Percentiles rank a stretch among this genome's conserved stretches.
Conservation (phyloP, 2,113 vertebrate genomes). For the Benitochromis conjunctus region DNA sequence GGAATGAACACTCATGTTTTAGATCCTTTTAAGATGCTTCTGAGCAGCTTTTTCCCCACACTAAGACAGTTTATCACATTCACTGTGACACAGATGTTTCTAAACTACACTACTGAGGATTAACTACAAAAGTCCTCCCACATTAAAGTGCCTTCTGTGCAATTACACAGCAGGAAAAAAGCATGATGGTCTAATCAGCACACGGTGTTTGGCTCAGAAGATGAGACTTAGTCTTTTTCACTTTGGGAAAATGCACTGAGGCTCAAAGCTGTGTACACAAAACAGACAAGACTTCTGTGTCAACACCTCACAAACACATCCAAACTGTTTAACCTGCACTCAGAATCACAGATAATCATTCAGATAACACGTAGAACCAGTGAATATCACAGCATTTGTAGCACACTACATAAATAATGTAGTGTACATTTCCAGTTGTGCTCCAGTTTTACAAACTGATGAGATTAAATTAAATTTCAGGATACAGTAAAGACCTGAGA, state of each 20-base stretch:
- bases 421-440: background rate
- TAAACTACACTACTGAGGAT: background rate
- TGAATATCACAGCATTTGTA: background rate
- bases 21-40: background rate
- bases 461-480: background rate
- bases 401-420: background rate
- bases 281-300: background rate
- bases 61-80: background rate
- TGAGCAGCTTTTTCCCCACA: background rate
- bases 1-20: background rate
- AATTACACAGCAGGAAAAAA: background rate
- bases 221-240: background rate
- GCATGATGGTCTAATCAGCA: background rate
- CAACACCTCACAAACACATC: background rate
- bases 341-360: background rate
- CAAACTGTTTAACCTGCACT: background rate
- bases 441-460: background rate
- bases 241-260: background rate
- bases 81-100: background rate
- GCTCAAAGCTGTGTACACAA: background rate
- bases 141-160: background rate
- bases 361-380: background rate
- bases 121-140: background rate
- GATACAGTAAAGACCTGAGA: background rate
- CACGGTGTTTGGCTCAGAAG: background rate